A percentile compares a stretch with the other conserved stretches of the same genome.
Conservation (phyloP, 2,888 invertebrate genomes). For the Bimastos eiseni region DNA sequence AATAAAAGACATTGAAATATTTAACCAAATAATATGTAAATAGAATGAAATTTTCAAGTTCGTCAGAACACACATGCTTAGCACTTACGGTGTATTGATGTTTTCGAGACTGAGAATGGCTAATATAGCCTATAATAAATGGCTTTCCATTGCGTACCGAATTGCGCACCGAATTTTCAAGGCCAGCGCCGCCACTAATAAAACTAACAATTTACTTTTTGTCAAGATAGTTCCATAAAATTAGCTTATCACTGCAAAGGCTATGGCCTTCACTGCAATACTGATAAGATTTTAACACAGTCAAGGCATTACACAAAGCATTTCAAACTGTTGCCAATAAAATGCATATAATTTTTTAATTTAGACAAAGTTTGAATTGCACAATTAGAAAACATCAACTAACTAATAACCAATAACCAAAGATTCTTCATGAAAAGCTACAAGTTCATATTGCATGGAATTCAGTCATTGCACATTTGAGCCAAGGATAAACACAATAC, state of each 20-base stretch:
- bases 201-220: no score
- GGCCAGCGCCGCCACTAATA: no score
- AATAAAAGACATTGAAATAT: no score
- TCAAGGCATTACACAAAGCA: background rate
- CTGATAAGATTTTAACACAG: background rate
- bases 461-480: conserved; percentile 5
- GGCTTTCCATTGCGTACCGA: no score
- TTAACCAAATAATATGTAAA: no score
- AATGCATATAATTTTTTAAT: background rate
- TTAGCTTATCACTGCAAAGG: background rate
- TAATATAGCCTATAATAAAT: no score
- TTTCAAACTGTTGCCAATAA: background rate
- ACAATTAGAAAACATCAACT: background rate
- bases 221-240: background rate
- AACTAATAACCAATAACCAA: no score
- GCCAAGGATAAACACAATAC: background rate
- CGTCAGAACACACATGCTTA: no score
- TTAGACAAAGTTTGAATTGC: background rate
- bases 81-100: no score
- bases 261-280: background rate
- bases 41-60: no score
- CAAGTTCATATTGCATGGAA: background rate
- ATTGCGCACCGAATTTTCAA: no score
- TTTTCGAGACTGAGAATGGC: no score
- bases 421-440: background rate